Base-by-base conservation (phyloP, 2,888 invertebrate genomes). In the Calliphora vomitoria region DNA sequence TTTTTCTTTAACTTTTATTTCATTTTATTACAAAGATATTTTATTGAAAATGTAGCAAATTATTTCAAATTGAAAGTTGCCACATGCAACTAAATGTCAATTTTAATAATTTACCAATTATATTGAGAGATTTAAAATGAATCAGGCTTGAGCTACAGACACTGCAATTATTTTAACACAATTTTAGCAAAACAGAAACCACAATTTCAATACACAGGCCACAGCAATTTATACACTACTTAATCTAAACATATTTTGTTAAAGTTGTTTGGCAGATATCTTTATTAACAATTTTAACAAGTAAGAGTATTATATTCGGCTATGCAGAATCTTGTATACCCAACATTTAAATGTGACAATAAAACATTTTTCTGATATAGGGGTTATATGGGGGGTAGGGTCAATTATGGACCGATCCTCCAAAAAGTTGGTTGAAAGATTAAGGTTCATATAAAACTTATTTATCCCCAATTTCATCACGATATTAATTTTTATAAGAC, bases 51-150 rank as follows among this genome's bases (percentile, higher is more conserved):
- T 20, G 62, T 68, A 18, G 44, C 10, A 79, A 79, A 60, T 60
- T 69, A 38, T 47, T 44, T 58, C 20, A 53, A 71, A 71, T 55
- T 80, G 64, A 81, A 81, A 55, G 53, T 55, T 66, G 64, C 66
- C 31, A 69, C 69, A 53, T 41, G 50, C 25, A 81, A 38, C 72
- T 58, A 62, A 82, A 82, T 76, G 83, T 71, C 83, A 71, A 71
- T 82, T 76, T 82, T 76, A 76, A 82, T 82, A 81, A 81, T 82
- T 76, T 60, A 38, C 8, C 76, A 76, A 69, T 76, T 83, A 53
- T 76, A 78, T 83, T 78, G 71, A 71, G 71, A 83, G 71, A 76
- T 76, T 82, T 62, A 1, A 60, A 15, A 15, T 18, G 10, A 69
- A 75, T 38, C 20, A 15, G 64, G 6, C 13, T 38, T n/a, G 8